Conservation (phyloP, 2,888 invertebrate species). For the Caradrina clavipalpis region DNA sequence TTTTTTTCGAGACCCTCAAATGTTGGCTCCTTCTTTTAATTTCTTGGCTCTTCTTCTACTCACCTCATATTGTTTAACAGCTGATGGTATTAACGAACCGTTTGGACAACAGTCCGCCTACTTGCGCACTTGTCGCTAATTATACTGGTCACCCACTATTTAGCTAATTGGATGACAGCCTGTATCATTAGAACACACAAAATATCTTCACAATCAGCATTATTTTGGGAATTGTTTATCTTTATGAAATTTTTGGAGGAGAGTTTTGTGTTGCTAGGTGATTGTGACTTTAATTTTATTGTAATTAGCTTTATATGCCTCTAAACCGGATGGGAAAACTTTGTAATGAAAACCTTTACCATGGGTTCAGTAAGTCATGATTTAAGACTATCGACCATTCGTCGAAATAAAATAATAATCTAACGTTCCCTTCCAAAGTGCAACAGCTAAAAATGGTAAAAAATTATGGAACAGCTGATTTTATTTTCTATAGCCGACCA, state of each 20-base stretch:
- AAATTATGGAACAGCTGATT: no score
- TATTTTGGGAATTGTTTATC: slow-evolving; percentile 37
- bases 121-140: slow-evolving; percentile 54
- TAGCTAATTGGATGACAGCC: slow-evolving; percentile 64
- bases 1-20: background rate
- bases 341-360: no score
- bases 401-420: no score
- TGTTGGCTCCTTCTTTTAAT: background rate
- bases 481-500: no score
- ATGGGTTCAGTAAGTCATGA: no score
- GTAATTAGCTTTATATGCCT: background rate
- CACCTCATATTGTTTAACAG: slow-evolving; percentile 50
- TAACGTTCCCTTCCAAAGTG: no score
- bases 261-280: background rate
- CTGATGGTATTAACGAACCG: slow-evolving; percentile 37
- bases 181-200: slow-evolving; percentile 50
- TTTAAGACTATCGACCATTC: no score
- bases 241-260: slow-evolving; percentile 10
- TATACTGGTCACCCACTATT: slow-evolving; percentile 61
- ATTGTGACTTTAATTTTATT: background rate
- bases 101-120: slow-evolving; percentile 55
- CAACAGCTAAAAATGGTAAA: no score
- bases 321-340: no score
- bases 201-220: slow-evolving; percentile 52
- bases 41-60: slow-evolving; percentile 33